phyloP scores from a whole-genome alignment of 2,113 vertebrate species.

The Lampris incognitus region DNA sequence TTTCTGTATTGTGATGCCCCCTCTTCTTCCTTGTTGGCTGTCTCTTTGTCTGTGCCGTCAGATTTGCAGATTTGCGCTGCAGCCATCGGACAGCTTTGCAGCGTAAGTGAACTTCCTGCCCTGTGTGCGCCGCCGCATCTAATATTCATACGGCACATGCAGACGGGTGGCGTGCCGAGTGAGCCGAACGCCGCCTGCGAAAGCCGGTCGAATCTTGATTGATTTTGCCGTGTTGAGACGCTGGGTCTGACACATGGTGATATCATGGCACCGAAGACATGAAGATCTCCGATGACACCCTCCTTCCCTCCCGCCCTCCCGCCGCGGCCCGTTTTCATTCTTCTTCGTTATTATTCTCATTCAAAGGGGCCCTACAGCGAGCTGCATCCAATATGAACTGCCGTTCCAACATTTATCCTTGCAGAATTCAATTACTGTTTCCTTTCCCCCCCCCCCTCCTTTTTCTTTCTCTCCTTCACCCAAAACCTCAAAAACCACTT shows the following conservation, averaged over 20 bases:
- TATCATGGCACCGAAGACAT: conserved; percentile 29
- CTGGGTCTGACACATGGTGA: conserved; percentile 35
- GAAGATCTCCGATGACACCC: conserved; percentile 34
- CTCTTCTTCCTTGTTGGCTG: conserved; percentile 9
- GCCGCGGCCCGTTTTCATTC: conserved; percentile 5
- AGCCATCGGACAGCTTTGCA: conserved; percentile 27
- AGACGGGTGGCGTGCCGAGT: conserved; percentile 39
- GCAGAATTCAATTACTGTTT: conserved; percentile 65
- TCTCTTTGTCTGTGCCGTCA: conserved; percentile 21
- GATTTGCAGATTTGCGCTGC: background rate
- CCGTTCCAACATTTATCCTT: conserved; percentile 52
- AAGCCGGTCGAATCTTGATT: conserved; percentile 34
- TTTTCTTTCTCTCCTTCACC: conserved; percentile 31
- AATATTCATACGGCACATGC: conserved; percentile 53
- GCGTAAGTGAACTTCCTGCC: conserved; percentile 33
- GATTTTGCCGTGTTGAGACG: conserved; percentile 39
- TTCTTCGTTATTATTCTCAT: conserved; percentile 60
- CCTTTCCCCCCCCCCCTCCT: conserved; percentile 7
- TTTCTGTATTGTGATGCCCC: conserved; percentile 24
- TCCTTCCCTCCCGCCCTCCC: conserved; percentile 1
- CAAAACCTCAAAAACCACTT: conserved; percentile 50
- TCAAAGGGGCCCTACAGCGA: conserved; percentile 37
- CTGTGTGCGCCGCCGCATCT: conserved; percentile 31
- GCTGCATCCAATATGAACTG: conserved; percentile 34
- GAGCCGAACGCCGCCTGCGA: conserved; percentile 14